Evolutionary conservation across 2,888 invertebrate species (phyloP), one percentile per base, ranked within the genome.

Genomic region (Platycnemis pennipes): DNA sequence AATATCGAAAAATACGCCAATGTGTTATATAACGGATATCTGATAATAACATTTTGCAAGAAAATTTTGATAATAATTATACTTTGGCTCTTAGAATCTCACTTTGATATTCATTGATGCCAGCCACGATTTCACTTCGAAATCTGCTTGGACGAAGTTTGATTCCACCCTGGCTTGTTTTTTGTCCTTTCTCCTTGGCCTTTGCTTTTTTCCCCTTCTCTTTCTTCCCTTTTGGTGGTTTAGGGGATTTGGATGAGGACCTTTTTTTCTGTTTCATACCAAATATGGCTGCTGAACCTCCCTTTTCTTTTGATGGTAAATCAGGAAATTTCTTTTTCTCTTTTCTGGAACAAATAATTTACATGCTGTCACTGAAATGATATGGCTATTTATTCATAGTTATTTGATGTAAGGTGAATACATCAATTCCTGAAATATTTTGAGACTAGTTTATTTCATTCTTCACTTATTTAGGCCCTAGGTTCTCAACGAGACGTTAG

Each of bases 281-380:
- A 95, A 99, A 98, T 96, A 99, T 98, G 95, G 98, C 97, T 95
- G 98, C 97, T 0, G 99, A 99, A 0, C 99, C 99, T 13, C 99
- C 99, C 95, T 98, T 98, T 96, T 99, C 99, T 95, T 98, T 99
- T 3, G 98, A 98, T 0, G 99, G 99, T 95, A 99, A 98, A 95
- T 99, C 99, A 0, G 99, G 99, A 95, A 99, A 98, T 96, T 98
- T 98, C 46, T 98, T 98, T 8, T 98, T 98, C 95, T 98, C 98
- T 77, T 98, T 97, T 94, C 95, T 95, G 87, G 85, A 42, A 37
- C 8, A 91, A 91, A 77, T 2, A 77, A 37, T 77, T 77, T 8
- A 63, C 11, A 63, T 63, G 2, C 63, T 26, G 1, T 2, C 1
- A 63, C 63, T 63, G 2, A n/a, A 63, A 63, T 1, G 22, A 53